These are phyloP conservation scores for Mesocricetus auratus DNA, from an alignment of 2,113 vertebrate genomes.

Conservation along the genomic window DNA sequence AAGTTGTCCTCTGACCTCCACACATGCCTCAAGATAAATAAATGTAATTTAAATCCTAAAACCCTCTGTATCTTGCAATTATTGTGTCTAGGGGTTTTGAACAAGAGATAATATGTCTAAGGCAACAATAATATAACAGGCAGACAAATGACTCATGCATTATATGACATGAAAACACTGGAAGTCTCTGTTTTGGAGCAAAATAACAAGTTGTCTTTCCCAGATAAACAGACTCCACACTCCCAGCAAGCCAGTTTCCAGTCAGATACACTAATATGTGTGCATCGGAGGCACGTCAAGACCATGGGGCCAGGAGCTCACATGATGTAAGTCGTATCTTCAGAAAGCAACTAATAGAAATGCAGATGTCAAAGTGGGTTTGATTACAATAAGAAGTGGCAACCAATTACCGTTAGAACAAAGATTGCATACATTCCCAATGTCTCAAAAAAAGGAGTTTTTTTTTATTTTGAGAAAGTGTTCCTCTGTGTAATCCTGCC, in stretches of 20 bases:
- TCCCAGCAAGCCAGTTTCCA: background rate
- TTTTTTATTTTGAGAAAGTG: background rate
- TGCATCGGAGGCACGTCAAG: background rate
- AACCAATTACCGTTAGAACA: constrained; percentile 14
- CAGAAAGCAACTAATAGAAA: background rate
- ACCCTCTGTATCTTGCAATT: background rate
- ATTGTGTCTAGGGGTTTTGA: constrained; percentile 7
- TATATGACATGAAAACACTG: background rate
- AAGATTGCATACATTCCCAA: constrained; percentile 8
- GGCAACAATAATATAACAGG: background rate
- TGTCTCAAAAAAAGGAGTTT: background rate
- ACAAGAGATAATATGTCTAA: background rate
- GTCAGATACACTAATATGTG: background rate
- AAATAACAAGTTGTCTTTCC: background rate
- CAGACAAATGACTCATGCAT: background rate
- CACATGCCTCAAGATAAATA: background rate
- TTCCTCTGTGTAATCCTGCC: background rate
- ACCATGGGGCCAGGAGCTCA: background rate
- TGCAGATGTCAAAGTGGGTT: background rate
- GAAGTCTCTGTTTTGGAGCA: background rate
- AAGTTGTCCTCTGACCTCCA: background rate
- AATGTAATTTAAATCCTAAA: background rate
- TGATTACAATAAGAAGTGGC: constrained; percentile 28
- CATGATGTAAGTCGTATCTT: background rate
- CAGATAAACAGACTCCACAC: background rate